Base-by-base conservation (phyloP, 2,113 vertebrate genomes). In the Ascaphus truei region DNA sequence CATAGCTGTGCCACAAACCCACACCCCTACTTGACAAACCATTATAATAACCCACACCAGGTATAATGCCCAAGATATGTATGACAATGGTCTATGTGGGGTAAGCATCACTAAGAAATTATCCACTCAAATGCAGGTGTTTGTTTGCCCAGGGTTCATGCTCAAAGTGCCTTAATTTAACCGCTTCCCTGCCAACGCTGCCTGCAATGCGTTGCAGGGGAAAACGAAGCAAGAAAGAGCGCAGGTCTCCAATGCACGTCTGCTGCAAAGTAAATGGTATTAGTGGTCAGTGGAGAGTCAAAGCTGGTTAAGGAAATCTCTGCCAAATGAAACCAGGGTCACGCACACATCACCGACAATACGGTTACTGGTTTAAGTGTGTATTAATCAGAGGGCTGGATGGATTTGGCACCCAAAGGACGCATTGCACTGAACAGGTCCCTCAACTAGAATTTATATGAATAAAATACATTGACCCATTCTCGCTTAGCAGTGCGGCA, bases 281-380 rank as follows among this genome's bases (percentile, higher is more conserved):
- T 64, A 64, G 34, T 53, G 10, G 23, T 18, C 10, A n/a, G 25
- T 39, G 25, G 12, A 20, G 13, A 56, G 73, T 73, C 80, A 23
- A 77, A 77, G 77, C 61, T 10, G 8, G 86, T 89, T 88, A 86
- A 79, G 59, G n/a, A 62, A 0, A 37, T 36, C 51, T 73, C 76
- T 0, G 16, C 31, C 39, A 9, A 4, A 15, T 51, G 15, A 72
- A 68, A 62, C 56, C 50, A 31, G 27, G 57, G 16, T 33, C 73
- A 51, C 72, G 76, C 75, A 73, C 62, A 33, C 65, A 45, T 13
- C 76, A 18, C 13, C 36, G 72, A 62, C 66, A 16, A 26, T 0
- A 45, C 47, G n/a, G 50, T 60, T 26, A 74, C 55, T 13, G 66
- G 58, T 4, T 3, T 22, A 1, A 0, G 2, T 33, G 60, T 11